Evolutionary conservation across 1,140 invertebrate genomes (phyloP), one percentile per base, ranked within the genome.

Genomic region (Pseudomyrmex gracilis): DNA sequence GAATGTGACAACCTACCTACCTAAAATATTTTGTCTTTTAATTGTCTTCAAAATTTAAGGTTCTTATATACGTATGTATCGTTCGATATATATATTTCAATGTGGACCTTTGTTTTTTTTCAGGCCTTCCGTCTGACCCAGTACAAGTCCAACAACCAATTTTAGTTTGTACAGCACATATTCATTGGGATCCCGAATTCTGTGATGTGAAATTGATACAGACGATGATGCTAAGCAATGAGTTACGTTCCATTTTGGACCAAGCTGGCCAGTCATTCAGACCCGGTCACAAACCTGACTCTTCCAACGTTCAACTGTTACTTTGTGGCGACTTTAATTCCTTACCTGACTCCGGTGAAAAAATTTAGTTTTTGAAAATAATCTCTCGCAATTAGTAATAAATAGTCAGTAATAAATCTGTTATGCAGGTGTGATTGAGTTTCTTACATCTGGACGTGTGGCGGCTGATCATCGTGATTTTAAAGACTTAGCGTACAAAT

Each of bases 171-270:
- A 99, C 99, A 4, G 99, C 99, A 51, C 99, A 99, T 94, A 99
- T 99, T 83, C 99, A 99, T 94, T 99, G 99, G 99, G 99, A 99
- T 95, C 99, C 99, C 1, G 99, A 99, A 95, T 99, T 97, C 93
- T 99, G 98, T 92, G 99, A 99, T 94, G 99, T 99, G n/a, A 99
- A 99, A 95, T 95, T 99, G 1, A 99, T 99, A 85, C 99, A 99
- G 94, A 99, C 98, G 24, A 99, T 99, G 98, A 99, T 99, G 99
- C 95, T 99, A 83, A 98, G 98, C 94, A 98, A 98, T 93, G 99
- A 99, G 94, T 94, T 98, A 78, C 96, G 97, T 90, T 95, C 95
- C 61, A 98, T 98, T 87, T 95, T 98, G 64, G 97, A 98, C 90
- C 97, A 98, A 93, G 96, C 97, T 57, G 95, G 95, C 64, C 94